These are phyloP conservation scores for Megaceryle torquata DNA, from an alignment of 2,113 vertebrate genomes.

Conservation along the genomic window DNA sequence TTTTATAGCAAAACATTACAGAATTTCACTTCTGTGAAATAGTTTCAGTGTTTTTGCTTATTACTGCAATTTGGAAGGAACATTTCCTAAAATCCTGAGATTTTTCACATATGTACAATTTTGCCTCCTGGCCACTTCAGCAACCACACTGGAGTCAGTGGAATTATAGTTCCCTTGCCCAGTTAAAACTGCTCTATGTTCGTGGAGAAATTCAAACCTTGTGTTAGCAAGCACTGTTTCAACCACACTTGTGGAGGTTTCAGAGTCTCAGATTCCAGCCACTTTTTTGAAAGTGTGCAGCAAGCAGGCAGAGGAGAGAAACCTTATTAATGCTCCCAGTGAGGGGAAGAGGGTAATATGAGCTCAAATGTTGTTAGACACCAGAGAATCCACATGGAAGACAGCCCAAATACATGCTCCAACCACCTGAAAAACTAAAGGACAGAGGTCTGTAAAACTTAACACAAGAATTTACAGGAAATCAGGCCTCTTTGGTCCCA, in stretches of 20 bases:
- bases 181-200: conserved; percentile 8
- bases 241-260: conserved; percentile 36
- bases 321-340: conserved; percentile 27
- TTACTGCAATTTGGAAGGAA: not conserved
- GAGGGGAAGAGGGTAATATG: conserved; percentile 32
- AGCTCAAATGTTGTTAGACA: conserved; percentile 56
- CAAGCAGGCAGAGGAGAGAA: conserved; percentile 28
- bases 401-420: conserved; percentile 34
- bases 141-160: conserved; percentile 28
- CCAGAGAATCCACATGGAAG: conserved; percentile 49
- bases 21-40: not conserved
- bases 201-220: conserved; percentile 57
- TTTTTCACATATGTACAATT: conserved; percentile 3
- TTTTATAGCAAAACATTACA: not conserved
- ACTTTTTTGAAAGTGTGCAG: not conserved
- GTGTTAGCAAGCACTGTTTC: conserved; percentile 36
- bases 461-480: conserved; percentile 4
- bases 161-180: conserved; percentile 40
- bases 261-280: conserved; percentile 40
- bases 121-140: conserved; percentile 22
- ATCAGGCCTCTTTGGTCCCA: not conserved
- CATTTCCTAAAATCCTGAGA: conserved; percentile 18
- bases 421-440: conserved; percentile 43
- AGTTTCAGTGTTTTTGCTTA: not conserved
- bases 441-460: conserved; percentile 48